Evolutionary conservation across 2,113 vertebrate genomes (phyloP).

Genomic region (Hemiprocne comata): DNA sequence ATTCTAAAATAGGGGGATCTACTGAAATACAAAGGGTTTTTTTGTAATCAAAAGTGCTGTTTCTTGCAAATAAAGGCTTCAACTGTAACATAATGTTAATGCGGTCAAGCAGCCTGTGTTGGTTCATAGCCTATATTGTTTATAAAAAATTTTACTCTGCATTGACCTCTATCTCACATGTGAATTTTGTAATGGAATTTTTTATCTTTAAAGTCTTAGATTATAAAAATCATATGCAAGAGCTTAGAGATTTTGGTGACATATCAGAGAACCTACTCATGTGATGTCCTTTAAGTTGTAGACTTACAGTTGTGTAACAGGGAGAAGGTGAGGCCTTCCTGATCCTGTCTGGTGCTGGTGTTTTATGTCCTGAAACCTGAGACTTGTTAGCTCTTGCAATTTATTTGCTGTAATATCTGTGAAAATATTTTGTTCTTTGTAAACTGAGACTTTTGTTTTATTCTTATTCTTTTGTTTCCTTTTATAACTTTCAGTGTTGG

Average conservation of each 20-base stretch:
- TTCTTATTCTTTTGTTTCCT: constrained; percentile 53
- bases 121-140: neutral
- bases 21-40: neutral
- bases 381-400: neutral
- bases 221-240: neutral
- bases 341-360: neutral
- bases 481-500: constrained; percentile 62
- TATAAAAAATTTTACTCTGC: neutral
- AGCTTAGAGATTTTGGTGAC: neutral
- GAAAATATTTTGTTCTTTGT: constrained; percentile 4
- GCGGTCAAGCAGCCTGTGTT: neutral
- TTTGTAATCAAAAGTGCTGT: neutral
- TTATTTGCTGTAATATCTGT: neutral
- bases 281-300: neutral
- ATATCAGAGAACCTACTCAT: neutral
- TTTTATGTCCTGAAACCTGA: neutral
- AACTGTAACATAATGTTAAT: neutral
- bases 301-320: neutral
- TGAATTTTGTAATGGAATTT: neutral
- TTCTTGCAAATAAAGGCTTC: neutral
- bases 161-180: neutral
- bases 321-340: neutral
- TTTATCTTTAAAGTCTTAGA: neutral
- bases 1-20: neutral
- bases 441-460: constrained; percentile 55